Conservation (phyloP, 2,888 invertebrate species). For the Polydrusus tereticollis region DNA sequence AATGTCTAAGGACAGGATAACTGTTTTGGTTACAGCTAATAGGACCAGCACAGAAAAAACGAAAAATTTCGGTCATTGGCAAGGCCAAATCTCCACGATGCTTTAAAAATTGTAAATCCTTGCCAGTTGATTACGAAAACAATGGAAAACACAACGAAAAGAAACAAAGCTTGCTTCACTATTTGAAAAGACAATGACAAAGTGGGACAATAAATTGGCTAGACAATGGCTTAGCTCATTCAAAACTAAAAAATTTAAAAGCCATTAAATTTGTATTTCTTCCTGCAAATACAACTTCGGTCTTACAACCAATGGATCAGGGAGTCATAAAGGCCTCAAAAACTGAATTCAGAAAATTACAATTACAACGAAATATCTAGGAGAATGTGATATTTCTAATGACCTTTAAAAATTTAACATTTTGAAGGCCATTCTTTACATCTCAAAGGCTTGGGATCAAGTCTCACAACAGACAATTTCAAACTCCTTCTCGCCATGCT, state of each 20-base stretch:
- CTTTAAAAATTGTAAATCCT: slow-evolving; percentile 49
- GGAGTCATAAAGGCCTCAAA: slow-evolving; percentile 32
- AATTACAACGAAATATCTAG: background rate
- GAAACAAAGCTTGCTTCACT: slow-evolving; percentile 41
- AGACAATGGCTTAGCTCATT: slow-evolving; percentile 46
- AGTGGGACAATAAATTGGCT: slow-evolving; percentile 41
- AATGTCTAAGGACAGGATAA: slow-evolving; percentile 54
- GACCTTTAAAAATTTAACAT: background rate
- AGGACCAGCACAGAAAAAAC: slow-evolving; percentile 56
- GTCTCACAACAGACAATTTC: background rate
- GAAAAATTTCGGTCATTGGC: slow-evolving; percentile 57
- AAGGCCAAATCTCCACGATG: slow-evolving; percentile 56
- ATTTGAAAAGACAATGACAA: slow-evolving; percentile 23
- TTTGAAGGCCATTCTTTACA: background rate
- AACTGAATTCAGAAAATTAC: background rate
- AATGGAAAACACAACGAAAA: slow-evolving; percentile 41
- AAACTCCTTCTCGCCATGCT: no score
- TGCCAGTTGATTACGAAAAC: slow-evolving; percentile 52
- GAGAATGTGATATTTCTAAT: background rate
- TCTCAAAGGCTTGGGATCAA: background rate
- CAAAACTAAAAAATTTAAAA: slow-evolving; percentile 32
- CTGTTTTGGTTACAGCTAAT: slow-evolving; percentile 54
- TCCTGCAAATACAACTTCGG: no score
- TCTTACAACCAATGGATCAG: slow-evolving; percentile 46
- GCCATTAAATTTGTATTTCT: no score